Conservation (phyloP, 2,797 vertebrate species). For the Okamejei kenojei region DNA sequence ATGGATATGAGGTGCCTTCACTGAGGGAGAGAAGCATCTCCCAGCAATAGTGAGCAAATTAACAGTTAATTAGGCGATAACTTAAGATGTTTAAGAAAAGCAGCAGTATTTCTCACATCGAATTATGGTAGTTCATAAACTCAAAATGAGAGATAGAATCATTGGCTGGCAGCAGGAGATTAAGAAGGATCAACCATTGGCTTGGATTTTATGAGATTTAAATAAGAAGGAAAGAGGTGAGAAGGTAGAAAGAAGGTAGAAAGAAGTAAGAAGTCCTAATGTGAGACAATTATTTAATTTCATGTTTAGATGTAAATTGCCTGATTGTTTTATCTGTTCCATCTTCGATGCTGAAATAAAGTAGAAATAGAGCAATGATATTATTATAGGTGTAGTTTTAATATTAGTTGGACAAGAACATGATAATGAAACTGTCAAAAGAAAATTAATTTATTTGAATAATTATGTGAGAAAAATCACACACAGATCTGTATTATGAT, state of each 20-base stretch:
- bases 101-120: not conserved
- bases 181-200: not conserved
- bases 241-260: not conserved
- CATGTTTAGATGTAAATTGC: too few species aligned
- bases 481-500: not conserved
- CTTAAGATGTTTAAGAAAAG: not conserved
- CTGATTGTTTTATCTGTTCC: too few species aligned
- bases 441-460: not conserved
- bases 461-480: not conserved
- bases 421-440: too few species aligned
- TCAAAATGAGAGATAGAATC: too few species aligned
- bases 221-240: not conserved
- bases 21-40: not conserved
- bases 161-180: not conserved
- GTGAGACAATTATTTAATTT: not conserved
- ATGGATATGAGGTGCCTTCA: not conserved
- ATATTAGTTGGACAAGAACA: too few species aligned
- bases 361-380: too few species aligned
- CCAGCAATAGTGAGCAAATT: not conserved
- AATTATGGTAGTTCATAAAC: too few species aligned
- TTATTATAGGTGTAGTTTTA: too few species aligned
- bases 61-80: not conserved
- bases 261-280: too few species aligned
- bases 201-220: not conserved
- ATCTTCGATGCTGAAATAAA: too few species aligned